Conservation (phyloP, 1,140 invertebrate genomes). For the Solenopsis fugax region DNA sequence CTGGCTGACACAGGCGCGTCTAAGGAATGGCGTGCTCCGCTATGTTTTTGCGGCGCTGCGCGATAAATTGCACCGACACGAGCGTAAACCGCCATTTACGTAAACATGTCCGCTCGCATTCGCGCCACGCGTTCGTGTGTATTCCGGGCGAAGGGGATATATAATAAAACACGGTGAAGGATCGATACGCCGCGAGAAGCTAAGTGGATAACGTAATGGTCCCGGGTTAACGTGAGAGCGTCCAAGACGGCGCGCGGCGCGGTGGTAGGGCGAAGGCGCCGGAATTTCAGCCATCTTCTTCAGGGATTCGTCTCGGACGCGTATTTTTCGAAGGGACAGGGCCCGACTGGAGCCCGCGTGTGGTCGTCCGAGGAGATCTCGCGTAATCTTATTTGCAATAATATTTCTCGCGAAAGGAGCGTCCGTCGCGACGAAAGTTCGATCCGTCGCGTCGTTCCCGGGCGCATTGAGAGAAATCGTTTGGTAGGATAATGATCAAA, state of each 20-base stretch:
- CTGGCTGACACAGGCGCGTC: constrained; percentile 11
- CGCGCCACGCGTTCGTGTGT: background rate
- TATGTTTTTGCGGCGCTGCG: background rate
- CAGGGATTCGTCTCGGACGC: constrained; percentile 82
- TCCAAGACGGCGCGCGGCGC: constrained; percentile 23
- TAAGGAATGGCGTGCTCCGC: constrained; percentile 28
- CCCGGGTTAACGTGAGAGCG: constrained; percentile 69
- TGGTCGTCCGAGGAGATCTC: constrained; percentile 63
- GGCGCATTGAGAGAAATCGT: no score
- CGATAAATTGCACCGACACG: constrained; percentile 36
- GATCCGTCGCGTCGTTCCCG: background rate
- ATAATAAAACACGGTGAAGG: constrained; percentile 65
- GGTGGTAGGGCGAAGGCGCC: constrained; percentile 63
- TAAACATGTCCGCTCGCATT: constrained; percentile 41
- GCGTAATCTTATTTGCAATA: constrained; percentile 85
- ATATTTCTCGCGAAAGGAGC: constrained; percentile 76
- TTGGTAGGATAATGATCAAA: no score
- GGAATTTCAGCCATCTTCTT: constrained; percentile 85
- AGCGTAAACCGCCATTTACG: constrained; percentile 34
- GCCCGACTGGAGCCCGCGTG: constrained; percentile 22
- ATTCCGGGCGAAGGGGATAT: background rate
- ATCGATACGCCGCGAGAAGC: constrained; percentile 66
- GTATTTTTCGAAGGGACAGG: constrained; percentile 80
- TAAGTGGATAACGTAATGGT: constrained; percentile 80
- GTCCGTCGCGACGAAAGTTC: background rate